Evolutionary conservation across 2,113 vertebrate species (phyloP).

Genomic region (Okapia johnstoni): DNA sequence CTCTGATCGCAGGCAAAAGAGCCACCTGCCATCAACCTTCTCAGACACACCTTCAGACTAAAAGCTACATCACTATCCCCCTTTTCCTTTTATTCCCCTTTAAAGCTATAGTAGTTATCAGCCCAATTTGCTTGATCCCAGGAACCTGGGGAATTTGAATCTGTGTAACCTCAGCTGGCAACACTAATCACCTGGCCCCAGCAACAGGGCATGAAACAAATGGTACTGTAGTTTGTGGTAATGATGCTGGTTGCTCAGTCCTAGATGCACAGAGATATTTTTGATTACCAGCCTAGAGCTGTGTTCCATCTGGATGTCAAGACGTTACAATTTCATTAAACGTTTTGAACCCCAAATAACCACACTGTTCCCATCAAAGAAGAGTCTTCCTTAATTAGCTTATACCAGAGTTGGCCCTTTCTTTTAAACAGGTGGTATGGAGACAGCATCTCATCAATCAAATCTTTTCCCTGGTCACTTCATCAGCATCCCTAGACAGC

Average conservation of each 20-base stretch:
- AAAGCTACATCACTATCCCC: background rate
- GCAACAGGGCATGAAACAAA: background rate
- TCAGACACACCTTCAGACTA: background rate
- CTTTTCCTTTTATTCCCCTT: background rate
- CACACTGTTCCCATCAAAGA: background rate
- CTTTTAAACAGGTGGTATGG: background rate
- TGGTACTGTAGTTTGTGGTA: background rate
- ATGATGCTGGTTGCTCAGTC: background rate
- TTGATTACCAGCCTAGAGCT: background rate
- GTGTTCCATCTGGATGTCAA: background rate
- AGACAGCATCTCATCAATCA: background rate
- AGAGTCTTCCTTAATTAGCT: slow-evolving; percentile 8
- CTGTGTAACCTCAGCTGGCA: background rate
- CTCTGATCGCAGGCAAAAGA: background rate
- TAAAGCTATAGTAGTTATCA: background rate
- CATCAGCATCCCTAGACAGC: background rate
- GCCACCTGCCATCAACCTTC: background rate
- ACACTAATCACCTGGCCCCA: background rate
- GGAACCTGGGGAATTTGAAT: background rate
- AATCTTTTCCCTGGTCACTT: slow-evolving; percentile 29
- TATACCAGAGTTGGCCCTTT: background rate
- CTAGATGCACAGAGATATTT: background rate
- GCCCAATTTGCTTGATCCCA: background rate
- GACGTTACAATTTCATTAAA: background rate
- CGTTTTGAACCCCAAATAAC: background rate